Evolutionary conservation across 2,113 vertebrate genomes (phyloP).

Genomic region (Leiothrix lutea): DNA sequence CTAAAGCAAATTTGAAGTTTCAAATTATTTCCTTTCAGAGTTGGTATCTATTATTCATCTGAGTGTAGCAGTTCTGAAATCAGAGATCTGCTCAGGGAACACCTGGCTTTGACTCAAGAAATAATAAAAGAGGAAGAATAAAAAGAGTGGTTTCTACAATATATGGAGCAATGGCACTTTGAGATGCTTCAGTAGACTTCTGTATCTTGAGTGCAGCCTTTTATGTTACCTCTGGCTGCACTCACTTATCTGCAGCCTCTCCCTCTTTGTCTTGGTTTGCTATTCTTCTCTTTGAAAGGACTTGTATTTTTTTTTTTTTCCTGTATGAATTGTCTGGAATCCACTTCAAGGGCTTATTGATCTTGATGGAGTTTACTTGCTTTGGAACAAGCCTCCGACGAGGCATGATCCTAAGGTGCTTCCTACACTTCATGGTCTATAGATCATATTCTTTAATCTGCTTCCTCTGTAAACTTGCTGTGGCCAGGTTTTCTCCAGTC

Average conservation of each 20-base stretch:
- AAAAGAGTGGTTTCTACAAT: not conserved
- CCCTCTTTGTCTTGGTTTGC: not conserved
- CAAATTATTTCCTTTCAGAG: not conserved
- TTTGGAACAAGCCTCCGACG: not conserved
- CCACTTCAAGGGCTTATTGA: not conserved
- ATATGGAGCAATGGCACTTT: not conserved
- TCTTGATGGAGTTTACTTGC: not conserved
- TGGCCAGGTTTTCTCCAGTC: not conserved
- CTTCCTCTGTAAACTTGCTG: constrained; percentile 2
- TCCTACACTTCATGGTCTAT: not conserved
- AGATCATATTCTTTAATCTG: not conserved
- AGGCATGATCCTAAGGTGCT: not conserved
- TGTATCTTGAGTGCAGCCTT: not conserved
- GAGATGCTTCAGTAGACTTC: not conserved
- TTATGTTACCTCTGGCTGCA: not conserved
- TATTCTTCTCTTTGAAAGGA: not conserved
- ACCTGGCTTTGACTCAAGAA: not conserved
- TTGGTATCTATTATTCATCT: not conserved
- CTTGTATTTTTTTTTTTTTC: fast-evolving
- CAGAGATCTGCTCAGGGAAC: not conserved
- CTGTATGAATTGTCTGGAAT: not conserved
- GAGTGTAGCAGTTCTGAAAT: not conserved
- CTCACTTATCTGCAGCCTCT: not conserved
- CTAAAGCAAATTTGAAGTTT: not conserved
- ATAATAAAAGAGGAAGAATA: not conserved